Conservation (phyloP, 2,797 vertebrate genomes). For the Petrocephalus schoutedeni region DNA sequence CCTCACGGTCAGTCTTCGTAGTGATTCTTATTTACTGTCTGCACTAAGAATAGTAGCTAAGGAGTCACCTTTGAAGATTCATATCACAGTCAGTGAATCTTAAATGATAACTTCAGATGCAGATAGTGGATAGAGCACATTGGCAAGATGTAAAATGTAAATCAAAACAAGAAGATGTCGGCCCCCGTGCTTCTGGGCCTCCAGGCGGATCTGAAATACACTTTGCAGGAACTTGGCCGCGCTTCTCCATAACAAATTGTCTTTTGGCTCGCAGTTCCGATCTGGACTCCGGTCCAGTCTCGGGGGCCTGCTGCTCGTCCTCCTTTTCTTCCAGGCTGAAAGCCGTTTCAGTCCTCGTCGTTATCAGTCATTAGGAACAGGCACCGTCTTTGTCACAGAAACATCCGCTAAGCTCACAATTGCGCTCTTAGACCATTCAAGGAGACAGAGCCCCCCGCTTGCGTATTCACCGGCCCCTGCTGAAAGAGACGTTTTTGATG, state of each 20-base stretch:
- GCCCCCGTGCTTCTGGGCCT: background rate
- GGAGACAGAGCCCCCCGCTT: background rate
- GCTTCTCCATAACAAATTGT: background rate
- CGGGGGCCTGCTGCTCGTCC: background rate
- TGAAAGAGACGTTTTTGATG: background rate
- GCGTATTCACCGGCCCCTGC: background rate
- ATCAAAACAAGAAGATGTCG: background rate
- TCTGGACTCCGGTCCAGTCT: constrained; percentile 1
- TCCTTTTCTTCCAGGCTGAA: constrained; percentile 2
- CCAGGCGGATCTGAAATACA: background rate
- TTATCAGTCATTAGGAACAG: constrained; percentile 11
- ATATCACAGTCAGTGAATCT: background rate
- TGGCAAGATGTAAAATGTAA: background rate
- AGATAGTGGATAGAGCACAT: background rate
- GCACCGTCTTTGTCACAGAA: background rate
- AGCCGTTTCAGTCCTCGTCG: background rate
- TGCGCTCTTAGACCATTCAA: background rate
- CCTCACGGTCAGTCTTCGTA: background rate
- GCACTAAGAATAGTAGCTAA: background rate
- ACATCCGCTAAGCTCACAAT: constrained; percentile 1
- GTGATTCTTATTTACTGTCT: background rate
- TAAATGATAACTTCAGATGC: background rate
- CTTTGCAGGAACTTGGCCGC: background rate
- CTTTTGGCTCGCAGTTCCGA: background rate
- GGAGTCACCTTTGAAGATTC: background rate